Conservation (phyloP, 2,113 vertebrate species). For the Calcarius ornatus region DNA sequence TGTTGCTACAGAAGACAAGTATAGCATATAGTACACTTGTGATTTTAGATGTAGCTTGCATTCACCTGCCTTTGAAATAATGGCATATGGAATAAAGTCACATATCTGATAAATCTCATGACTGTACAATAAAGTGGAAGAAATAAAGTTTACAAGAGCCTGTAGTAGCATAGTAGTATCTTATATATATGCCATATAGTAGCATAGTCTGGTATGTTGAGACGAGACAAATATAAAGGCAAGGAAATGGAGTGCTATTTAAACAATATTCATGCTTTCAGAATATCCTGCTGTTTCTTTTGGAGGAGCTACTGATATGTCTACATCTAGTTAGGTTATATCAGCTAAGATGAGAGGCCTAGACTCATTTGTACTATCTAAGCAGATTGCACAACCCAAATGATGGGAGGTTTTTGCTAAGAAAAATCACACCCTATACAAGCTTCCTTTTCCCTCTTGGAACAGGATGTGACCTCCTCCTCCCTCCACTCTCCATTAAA, state of each 20-base stretch:
- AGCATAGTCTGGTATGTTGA: not conserved
- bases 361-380: not conserved
- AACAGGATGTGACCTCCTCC: constrained; percentile 14
- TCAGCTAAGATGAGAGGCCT: not conserved
- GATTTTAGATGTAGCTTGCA: not conserved
- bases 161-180: not conserved
- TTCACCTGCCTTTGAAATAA: not conserved
- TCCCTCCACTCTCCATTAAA: not conserved
- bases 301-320: not conserved
- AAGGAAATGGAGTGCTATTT: not conserved
- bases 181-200: too few species aligned
- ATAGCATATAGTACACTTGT: too few species aligned
- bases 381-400: not conserved
- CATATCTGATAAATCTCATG: not conserved
- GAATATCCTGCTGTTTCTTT: not conserved
- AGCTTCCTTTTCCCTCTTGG: not conserved
- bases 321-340: not conserved
- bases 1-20: not conserved
- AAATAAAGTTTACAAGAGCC: not conserved
- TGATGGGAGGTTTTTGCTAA: not conserved
- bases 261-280: not conserved
- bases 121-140: not conserved
- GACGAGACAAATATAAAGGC: not conserved
- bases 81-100: not conserved
- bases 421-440: not conserved